A percentile compares a stretch with the other conserved stretches of the same genome.
phyloP scores from a whole-genome alignment of 2,888 invertebrate genomes.

The Artemia sp. region DNA sequence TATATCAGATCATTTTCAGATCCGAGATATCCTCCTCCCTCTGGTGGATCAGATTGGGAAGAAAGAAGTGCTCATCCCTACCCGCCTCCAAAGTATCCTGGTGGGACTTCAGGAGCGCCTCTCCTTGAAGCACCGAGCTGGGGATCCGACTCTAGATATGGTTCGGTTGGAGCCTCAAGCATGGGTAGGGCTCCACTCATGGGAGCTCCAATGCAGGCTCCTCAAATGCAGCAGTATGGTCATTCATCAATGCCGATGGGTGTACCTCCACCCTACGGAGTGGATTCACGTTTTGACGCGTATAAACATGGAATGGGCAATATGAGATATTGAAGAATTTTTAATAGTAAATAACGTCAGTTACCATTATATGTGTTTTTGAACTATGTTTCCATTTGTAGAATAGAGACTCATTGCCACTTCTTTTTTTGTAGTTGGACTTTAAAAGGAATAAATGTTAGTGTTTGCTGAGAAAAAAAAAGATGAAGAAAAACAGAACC shows the following conservation, averaged over 20 bases:
- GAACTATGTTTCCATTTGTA: no score
- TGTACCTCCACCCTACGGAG: conserved; percentile 2
- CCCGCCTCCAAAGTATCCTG: conserved; percentile 3
- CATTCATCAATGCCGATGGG: neutral
- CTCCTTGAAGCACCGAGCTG: conserved; percentile 4
- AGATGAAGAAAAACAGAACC: no score
- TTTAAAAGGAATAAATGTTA: no score
- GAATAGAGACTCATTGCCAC: no score
- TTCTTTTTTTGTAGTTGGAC: no score
- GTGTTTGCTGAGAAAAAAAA: no score
- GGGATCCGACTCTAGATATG: neutral
- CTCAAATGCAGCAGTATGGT: neutral
- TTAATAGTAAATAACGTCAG: no score
- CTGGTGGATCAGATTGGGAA: neutral
- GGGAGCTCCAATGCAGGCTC: neutral
- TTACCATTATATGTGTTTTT: no score
- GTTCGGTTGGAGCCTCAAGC: neutral
- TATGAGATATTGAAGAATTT: neutral
- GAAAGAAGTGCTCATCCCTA: conserved; percentile 1
- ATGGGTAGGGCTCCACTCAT: conserved; percentile 3
- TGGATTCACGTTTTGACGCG: conserved; percentile 4
- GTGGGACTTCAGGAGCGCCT: neutral
- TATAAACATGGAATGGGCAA: conserved; percentile 12
- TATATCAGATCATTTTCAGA: neutral
- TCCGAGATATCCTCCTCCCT: neutral